A percentile compares a stretch with the other conserved stretches of the same genome.
These are phyloP conservation scores for Parauchenoglanis punctatus DNA, from an alignment of 2,797 vertebrate genomes.

Conservation along the genomic window DNA sequence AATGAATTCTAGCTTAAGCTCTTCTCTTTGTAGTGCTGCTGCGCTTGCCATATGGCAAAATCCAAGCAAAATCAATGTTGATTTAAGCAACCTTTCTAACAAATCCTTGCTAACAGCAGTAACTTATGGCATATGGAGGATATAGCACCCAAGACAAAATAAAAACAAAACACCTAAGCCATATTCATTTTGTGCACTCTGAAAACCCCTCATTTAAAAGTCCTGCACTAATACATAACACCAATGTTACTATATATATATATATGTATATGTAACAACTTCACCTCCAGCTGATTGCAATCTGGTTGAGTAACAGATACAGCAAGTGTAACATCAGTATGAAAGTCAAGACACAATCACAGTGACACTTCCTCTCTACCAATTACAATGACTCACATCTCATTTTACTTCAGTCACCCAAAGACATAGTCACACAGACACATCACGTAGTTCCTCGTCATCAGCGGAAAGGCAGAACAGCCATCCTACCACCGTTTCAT, in stretches of 20 bases:
- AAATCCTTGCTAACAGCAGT: neutral
- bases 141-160: neutral
- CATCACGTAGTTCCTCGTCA: neutral
- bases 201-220: neutral
- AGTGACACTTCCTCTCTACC: constrained; percentile 15
- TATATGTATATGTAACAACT: neutral
- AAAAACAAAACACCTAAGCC: neutral
- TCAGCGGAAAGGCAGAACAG: constrained; percentile 9
- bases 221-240: neutral
- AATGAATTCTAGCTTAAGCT: neutral
- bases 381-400: constrained; percentile 6
- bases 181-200: no score
- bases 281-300: neutral
- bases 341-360: neutral
- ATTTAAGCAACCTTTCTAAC: no score
- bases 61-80: neutral
- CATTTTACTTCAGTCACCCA: neutral
- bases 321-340: neutral
- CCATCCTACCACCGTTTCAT: neutral
- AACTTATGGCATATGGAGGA: neutral
- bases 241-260: no score
- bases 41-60: neutral
- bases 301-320: neutral
- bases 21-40: neutral
- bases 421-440: neutral